Evolutionary conservation across 2,113 vertebrate species (phyloP), one percentile per base, ranked within the genome.

Genomic region (Theristicus caerulescens): DNA sequence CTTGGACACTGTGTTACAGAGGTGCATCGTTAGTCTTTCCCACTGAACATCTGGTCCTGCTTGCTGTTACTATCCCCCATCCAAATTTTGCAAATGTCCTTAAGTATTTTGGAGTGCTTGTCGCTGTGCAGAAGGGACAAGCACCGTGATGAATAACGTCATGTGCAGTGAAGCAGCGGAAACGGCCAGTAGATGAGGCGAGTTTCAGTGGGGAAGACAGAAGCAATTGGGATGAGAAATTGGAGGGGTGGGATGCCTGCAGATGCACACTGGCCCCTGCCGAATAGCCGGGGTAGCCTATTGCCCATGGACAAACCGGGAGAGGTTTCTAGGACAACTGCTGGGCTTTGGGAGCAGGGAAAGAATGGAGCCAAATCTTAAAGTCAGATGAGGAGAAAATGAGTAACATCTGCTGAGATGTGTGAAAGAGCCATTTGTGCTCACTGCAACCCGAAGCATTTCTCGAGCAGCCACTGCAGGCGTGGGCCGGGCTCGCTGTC

Each of bases 371-470:
- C 90, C 82, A 92, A 83, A 96, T 95, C 96, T 94, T 93, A 61
- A 91, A 97, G 87, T 96, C 93, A 96, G 97, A 96, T 96, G 97
- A 97, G 93, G 86, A 90, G 94, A 94, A 98, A 97, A 98, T 96
- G 91, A 96, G 82, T 62, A 97, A 94, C 96, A 96, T 96, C 96
- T 97, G 97, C 95, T 88, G 89, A 84, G 93, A 96, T 4, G 88
- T 96, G 96, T 95, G 93, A 97, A 96, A 96, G 96, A 95, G 74
- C 72, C 87, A 67, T 96, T 97, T 97, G 88, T 92, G 90, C 77
- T 94, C 55, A 9, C 51, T 88, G 91, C 89, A 88, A 74, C 67
- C 82, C 2, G 20, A 89, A 86, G 89, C 29, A 51, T 87, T 96
- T 47, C 81, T 87, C 3, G 12, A 89, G 93, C 85, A 73, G 94